These are phyloP conservation scores for Mustela erminea DNA, from an alignment of 2,797 vertebrate genomes.

Conservation along the genomic window DNA sequence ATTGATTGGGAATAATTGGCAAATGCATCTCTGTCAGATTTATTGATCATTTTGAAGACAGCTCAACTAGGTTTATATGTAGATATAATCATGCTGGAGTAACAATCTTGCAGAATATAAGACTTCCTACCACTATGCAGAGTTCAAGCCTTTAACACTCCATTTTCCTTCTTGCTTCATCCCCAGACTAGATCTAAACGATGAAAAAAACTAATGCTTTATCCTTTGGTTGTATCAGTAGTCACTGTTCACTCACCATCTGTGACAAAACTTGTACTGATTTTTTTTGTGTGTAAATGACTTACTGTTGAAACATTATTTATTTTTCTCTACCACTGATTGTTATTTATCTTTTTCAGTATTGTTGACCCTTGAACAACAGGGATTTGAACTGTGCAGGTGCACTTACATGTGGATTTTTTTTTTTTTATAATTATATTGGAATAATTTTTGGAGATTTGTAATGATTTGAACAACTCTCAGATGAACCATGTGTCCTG, in stretches of 20 bases:
- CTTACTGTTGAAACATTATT: not conserved
- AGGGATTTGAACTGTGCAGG: not conserved
- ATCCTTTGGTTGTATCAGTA: not conserved
- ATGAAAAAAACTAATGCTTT: not conserved
- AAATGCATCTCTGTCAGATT: conserved; percentile 66
- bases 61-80: not conserved
- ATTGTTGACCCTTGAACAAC: not conserved
- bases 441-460: not conserved
- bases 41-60: conserved; percentile 68
- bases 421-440: not conserved
- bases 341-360: not conserved
- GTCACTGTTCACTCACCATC: not conserved
- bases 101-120: not conserved
- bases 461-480: not conserved
- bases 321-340: not conserved
- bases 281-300: not conserved
- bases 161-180: not conserved
- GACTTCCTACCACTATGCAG: not conserved
- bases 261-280: not conserved
- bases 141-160: not conserved
- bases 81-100: not conserved
- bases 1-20: conserved; percentile 67
- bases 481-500: not conserved
- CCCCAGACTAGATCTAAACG: not conserved
- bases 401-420: not conserved